phyloP scores from a whole-genome alignment of 2,797 vertebrate genomes.

The Acipenser oxyrinchus region DNA sequence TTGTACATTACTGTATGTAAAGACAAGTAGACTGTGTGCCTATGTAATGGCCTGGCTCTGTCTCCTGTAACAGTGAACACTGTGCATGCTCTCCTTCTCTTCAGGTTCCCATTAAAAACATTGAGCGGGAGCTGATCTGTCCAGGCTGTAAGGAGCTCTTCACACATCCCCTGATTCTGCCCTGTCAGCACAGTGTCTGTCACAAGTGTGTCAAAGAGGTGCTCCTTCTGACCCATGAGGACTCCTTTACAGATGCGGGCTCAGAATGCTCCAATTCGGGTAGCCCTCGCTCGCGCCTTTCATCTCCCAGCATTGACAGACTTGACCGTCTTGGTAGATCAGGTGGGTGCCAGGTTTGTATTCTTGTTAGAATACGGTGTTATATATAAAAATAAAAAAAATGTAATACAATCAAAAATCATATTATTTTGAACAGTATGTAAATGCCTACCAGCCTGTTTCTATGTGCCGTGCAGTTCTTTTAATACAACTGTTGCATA shows the following conservation, averaged over 20 bases:
- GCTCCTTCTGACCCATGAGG: constrained; percentile 77
- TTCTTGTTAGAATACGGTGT: no score
- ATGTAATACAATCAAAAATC: no score
- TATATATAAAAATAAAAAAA: no score
- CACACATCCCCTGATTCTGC: constrained; percentile 89
- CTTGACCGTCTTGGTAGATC: constrained; percentile 81
- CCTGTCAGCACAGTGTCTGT: constrained; percentile 93
- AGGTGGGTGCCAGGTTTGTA: constrained; percentile 61
- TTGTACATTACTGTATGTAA: no score
- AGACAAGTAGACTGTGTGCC: no score
- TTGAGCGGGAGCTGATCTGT: constrained; percentile 92
- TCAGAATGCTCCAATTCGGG: constrained; percentile 86
- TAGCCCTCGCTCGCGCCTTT: constrained; percentile 75
- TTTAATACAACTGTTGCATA: no score
- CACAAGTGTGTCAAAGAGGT: constrained; percentile 93
- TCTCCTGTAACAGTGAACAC: no score
- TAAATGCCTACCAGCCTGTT: no score
- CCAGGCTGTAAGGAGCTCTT: constrained; percentile 94
- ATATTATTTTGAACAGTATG: no score
- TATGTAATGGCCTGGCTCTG: no score
- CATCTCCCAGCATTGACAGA: constrained; percentile 83
- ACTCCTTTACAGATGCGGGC: constrained; percentile 74
- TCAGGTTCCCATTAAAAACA: constrained; percentile 88
- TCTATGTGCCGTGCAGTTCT: no score
- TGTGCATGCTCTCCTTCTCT: neutral